Evolutionary conservation across 1,140 invertebrate species (phyloP).

Genomic region (Grapholita molesta): DNA sequence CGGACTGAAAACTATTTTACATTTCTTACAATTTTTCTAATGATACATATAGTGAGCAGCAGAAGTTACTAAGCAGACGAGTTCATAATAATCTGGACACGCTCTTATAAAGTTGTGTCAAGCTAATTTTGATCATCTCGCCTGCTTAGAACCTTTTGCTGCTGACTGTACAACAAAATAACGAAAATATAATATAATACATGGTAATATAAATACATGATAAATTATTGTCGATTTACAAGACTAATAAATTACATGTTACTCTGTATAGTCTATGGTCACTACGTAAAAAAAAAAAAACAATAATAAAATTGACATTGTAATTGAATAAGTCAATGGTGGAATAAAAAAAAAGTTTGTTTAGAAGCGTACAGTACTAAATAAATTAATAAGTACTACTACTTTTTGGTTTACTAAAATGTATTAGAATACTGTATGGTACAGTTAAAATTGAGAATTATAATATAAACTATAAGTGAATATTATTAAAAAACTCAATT

Average conservation of each 20-base stretch:
- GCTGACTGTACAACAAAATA: not conserved
- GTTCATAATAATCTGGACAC: too few species aligned
- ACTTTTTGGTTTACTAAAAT: not conserved
- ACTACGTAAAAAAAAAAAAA: not conserved
- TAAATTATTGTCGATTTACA: not conserved
- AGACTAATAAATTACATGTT: not conserved
- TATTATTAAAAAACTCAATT: not conserved
- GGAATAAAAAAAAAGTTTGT: not conserved
- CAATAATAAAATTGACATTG: not conserved
- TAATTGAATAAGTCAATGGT: not conserved
- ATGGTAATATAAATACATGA: not conserved
- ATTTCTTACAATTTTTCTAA: not conserved
- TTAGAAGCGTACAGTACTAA: not conserved
- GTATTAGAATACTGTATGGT: not conserved
- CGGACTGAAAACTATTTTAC: not conserved
- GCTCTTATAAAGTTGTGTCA: too few species aligned
- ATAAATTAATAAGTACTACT: not conserved
- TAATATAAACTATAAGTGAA: too few species aligned
- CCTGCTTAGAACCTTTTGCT: too few species aligned
- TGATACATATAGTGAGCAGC: not conserved
- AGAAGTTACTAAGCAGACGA: too few species aligned
- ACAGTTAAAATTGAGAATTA: not conserved
- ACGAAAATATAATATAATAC: not conserved
- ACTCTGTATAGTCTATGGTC: too few species aligned
- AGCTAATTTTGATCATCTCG: too few species aligned